phyloP scores from a whole-genome alignment of 2,888 invertebrate species.

The Dolichomitus sp. region DNA sequence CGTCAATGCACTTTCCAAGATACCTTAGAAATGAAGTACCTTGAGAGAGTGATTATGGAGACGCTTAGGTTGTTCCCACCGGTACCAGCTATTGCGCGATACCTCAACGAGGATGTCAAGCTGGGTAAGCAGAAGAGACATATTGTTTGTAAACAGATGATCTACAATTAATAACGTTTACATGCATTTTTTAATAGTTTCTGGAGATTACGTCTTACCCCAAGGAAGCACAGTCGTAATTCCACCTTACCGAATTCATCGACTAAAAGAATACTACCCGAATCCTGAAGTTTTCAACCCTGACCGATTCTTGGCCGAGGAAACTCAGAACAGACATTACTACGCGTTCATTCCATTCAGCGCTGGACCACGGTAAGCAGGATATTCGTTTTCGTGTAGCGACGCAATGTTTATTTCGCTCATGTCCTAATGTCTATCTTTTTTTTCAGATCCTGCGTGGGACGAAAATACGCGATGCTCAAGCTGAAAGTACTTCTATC shows the following conservation, averaged over 20 bases:
- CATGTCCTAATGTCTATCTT: constrained; percentile 2
- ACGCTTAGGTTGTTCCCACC: constrained; percentile 93
- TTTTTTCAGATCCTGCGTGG: constrained; percentile 88
- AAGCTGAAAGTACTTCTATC: constrained; percentile 93
- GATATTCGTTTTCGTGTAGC: constrained; percentile 29
- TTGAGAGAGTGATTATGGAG: constrained; percentile 94
- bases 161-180: background rate
- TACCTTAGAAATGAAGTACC: constrained; percentile 94
- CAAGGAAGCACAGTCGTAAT: constrained; percentile 91
- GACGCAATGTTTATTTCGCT: background rate
- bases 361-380: constrained; percentile 90
- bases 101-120: constrained; percentile 91
- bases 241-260: constrained; percentile 90
- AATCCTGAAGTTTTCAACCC: constrained; percentile 94
- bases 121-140: constrained; percentile 87
- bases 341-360: constrained; percentile 94
- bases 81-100: constrained; percentile 92
- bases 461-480: constrained; percentile 93
- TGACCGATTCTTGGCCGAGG: constrained; percentile 94
- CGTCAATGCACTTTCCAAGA: constrained; percentile 93
- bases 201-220: constrained; percentile 90
- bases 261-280: constrained; percentile 91
- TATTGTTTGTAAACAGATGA: background rate
- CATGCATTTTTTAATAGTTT: constrained; percentile 85
- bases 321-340: constrained; percentile 92